Conservation (phyloP, 2,888 invertebrate species). For the Neoscelio sp. region DNA sequence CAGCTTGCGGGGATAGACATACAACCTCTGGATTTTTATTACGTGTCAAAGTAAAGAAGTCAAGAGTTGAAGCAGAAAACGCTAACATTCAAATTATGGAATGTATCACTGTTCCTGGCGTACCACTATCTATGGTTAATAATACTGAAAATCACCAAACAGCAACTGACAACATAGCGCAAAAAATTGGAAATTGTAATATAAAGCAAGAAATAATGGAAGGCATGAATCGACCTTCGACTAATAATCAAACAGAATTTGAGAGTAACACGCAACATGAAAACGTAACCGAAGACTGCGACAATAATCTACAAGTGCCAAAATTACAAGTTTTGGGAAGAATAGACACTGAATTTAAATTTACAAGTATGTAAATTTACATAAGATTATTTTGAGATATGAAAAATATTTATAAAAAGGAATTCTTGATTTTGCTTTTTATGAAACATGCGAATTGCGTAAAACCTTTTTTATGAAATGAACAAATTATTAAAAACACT, state of each 20-base stretch:
- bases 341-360: constrained; percentile 86
- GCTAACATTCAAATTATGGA: constrained; percentile 39
- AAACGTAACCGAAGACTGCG: constrained; percentile 74
- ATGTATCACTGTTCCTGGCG: constrained; percentile 34
- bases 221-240: constrained; percentile 1
- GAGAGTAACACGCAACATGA: not conserved
- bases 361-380: constrained; percentile 84
- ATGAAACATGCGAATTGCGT: no score
- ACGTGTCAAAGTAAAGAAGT: constrained; percentile 87
- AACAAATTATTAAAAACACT: no score
- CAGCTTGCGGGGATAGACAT: constrained; percentile 88
- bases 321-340: constrained; percentile 86
- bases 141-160: constrained; percentile 18
- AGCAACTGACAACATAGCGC: constrained; percentile 9
- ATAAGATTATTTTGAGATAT: not conserved
- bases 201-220: constrained; percentile 57
- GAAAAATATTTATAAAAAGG: constrained; percentile 75
- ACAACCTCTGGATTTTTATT: constrained; percentile 89
- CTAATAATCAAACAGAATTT: not conserved
- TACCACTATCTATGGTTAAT: constrained; percentile 32
- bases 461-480: no score
- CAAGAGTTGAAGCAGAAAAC: constrained; percentile 74
- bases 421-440: no score
- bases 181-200: constrained; percentile 20
- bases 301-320: constrained; percentile 80